These are phyloP conservation scores for Ganaspis brasiliensis DNA, from an alignment of 2,888 invertebrate genomes.

Conservation along the genomic window DNA sequence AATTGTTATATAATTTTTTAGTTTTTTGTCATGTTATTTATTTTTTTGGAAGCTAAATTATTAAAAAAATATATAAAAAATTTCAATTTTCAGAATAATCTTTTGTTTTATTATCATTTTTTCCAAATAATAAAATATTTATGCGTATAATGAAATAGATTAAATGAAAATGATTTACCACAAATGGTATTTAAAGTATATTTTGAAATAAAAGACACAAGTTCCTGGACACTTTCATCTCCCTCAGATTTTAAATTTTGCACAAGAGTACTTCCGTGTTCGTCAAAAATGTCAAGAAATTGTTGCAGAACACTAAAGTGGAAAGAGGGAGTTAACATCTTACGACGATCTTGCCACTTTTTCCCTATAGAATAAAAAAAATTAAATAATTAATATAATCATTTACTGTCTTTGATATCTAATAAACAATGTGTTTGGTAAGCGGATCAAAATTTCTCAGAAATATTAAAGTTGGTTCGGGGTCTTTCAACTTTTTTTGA, in stretches of 20 bases:
- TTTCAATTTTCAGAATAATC: no score
- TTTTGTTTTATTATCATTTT: no score
- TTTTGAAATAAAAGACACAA: constrained; percentile 83
- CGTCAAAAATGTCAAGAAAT: constrained; percentile 78
- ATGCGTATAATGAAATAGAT: no score
- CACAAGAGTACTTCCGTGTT: constrained; percentile 79
- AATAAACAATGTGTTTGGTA: no score
- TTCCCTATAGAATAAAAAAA: constrained; percentile 21
- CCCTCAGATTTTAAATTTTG: constrained; percentile 67
- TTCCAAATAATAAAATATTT: neutral
- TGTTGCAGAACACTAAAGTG: constrained; percentile 79
- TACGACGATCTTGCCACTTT: constrained; percentile 45
- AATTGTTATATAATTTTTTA: no score
- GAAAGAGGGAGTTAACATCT: constrained; percentile 47
- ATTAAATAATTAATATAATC: neutral
- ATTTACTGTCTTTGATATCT: no score
- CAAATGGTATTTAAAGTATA: constrained; percentile 86
- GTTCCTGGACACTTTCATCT: constrained; percentile 72
- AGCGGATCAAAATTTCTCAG: no score
- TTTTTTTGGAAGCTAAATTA: no score
- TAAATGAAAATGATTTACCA: constrained; percentile 80
- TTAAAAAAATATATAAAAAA: no score
- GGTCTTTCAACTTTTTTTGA: no score
- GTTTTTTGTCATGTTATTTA: no score
- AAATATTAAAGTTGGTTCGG: no score